Evolutionary conservation across 2,888 invertebrate genomes (phyloP), one percentile per base, ranked within the genome.

Genomic region (Tetragonula carbonaria): DNA sequence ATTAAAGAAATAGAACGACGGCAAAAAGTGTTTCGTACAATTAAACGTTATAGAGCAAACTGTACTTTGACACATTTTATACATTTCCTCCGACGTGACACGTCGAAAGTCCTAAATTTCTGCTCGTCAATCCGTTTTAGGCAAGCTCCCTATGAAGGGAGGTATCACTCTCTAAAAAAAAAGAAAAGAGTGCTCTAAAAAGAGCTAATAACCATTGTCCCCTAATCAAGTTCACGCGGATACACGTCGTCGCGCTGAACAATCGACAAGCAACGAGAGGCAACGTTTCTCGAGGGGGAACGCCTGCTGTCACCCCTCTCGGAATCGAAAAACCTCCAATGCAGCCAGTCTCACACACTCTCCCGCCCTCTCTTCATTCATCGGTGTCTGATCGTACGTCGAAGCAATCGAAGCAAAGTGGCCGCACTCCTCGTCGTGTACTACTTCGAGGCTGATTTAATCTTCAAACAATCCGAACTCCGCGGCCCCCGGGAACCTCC

Each of bases 361-460:
- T 1, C 2, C 8, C 38, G 63, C 53, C 5, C 18, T 4, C 33
- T 1, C 55, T 18, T 3, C 45, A 45, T 45, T 45, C 45, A 45
- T 45, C 59, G 62, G 59, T 51, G 28, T 57, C 73, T 57, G 2
- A 72, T 67, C 82, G 73, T 45, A 45, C 45, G 45, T 73, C 66
- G 75, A 72, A 74, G 75, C 79, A 74, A 86, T 82, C 87, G 84
- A 86, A 86, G 53, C 79, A 76, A 84, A 86, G 89, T 84, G 85
- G 84, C 63, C 84, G 84, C 80, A 75, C 84, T 78, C 78, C 45
- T 45, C 67, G 76, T 86, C 81, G 74, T 77, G 84, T 53, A 45
- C 81, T 88, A 45, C 81, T 88, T 88, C 85, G 84, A 74, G 86
- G 87, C 83, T 90, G 89, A 90, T 90, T 90, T 89, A 90, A 90